These are phyloP conservation scores for Aeoliscus strigatus DNA, from an alignment of 2,797 vertebrate species.

Conservation along the genomic window DNA sequence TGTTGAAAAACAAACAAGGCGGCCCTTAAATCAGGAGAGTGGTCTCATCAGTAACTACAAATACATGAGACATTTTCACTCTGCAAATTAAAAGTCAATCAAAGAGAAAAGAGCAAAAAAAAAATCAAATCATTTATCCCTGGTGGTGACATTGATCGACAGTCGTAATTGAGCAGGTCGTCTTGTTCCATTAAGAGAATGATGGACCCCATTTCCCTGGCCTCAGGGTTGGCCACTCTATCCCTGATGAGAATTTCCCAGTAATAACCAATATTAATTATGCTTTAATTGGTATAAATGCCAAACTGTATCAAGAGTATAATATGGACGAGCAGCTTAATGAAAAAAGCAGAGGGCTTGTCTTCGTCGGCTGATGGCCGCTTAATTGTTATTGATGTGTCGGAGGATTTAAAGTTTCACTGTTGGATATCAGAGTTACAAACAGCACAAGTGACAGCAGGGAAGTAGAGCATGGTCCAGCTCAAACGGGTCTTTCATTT, in stretches of 20 bases:
- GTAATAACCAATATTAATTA: constrained; percentile 79
- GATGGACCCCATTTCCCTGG: constrained; percentile 57
- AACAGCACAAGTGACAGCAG: too few relatives aligned
- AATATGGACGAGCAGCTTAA: constrained; percentile 61
- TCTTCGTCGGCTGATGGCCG: constrained; percentile 56
- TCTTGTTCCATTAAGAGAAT: constrained; percentile 68
- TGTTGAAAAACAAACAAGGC: constrained; percentile 52
- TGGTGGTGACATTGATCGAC: constrained; percentile 73
- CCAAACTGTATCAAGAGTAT: constrained; percentile 66
- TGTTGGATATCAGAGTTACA: not conserved
- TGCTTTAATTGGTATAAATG: constrained; percentile 79
- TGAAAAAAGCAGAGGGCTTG: constrained; percentile 63
- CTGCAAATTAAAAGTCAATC: constrained; percentile 70
- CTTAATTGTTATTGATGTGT: constrained; percentile 79
- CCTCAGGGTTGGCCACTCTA: constrained; percentile 58
- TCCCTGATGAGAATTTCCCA: constrained; percentile 72
- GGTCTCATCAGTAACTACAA: constrained; percentile 62
- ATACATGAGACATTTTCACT: constrained; percentile 47
- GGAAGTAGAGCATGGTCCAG: too few relatives aligned
- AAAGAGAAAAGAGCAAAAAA: constrained; percentile 39
- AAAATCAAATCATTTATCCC: constrained; percentile 61
- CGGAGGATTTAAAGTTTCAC: constrained; percentile 37
- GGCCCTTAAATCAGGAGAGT: constrained; percentile 52
- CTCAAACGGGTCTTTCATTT: too few relatives aligned
- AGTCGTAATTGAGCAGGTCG: constrained; percentile 72